Conservation (phyloP, 2,888 invertebrate genomes). For the Drosophila bunnanda region DNA sequence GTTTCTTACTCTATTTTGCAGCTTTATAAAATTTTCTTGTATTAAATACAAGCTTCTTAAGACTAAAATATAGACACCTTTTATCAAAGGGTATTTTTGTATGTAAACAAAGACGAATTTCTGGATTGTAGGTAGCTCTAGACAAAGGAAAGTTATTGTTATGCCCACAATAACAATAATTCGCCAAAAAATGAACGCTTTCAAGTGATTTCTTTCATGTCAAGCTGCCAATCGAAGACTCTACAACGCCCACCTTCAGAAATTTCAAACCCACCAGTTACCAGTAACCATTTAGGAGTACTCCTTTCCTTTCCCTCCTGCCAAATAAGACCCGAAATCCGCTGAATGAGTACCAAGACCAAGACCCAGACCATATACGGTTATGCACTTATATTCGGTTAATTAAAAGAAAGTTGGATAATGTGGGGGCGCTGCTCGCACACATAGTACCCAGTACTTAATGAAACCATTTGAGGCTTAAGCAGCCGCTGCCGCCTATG, state of each 20-base stretch:
- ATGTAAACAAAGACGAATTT: slow-evolving; percentile 5
- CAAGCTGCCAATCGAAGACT: slow-evolving; percentile 46
- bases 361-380: slow-evolving; percentile 51
- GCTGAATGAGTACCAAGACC: slow-evolving; percentile 33
- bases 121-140: slow-evolving; percentile 25
- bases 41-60: background rate
- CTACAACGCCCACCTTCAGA: slow-evolving; percentile 45
- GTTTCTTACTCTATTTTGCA: background rate
- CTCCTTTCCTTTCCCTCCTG: slow-evolving; percentile 11
- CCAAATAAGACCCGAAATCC: slow-evolving; percentile 16
- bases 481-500: slow-evolving; percentile 44
- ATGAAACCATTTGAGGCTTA: slow-evolving; percentile 67
- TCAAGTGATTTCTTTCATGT: slow-evolving; percentile 54
- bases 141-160: slow-evolving; percentile 52
- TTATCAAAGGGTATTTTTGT: background rate
- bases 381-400: slow-evolving; percentile 59
- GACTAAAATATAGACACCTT: background rate
- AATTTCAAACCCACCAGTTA: slow-evolving; percentile 13
- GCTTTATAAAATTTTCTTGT: background rate
- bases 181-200: slow-evolving; percentile 5
- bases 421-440: slow-evolving; percentile 34
- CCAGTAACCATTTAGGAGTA: background rate
- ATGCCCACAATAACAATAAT: slow-evolving; percentile 16
- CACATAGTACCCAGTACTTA: slow-evolving; percentile 48
- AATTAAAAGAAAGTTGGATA: slow-evolving; percentile 72